A percentile compares a stretch with the other conserved stretches of the same genome.
Evolutionary conservation across 2,113 vertebrate genomes (phyloP).

Genomic region (Salvelinus alpinus): DNA sequence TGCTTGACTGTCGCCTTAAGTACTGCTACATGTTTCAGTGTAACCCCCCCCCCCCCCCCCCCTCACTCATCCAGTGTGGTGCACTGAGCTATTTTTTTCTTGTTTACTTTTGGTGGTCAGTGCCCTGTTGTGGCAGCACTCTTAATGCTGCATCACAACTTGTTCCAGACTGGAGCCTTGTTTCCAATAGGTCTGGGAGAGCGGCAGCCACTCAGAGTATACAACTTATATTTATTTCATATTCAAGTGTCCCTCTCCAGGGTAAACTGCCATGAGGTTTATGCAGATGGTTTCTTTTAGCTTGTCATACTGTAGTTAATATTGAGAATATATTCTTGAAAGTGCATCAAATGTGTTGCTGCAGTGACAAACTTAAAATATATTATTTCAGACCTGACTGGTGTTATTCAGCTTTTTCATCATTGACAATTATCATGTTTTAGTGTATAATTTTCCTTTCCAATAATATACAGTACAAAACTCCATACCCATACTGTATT

Average conservation of each 20-base stretch:
- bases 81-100: slow-evolving; percentile 14
- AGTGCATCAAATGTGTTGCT: slow-evolving; percentile 20
- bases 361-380: slow-evolving; percentile 2
- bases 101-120: slow-evolving; percentile 42
- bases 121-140: slow-evolving; percentile 30
- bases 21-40: slow-evolving; percentile 15
- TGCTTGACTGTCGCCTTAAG: slow-evolving; percentile 42
- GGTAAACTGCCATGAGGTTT: slow-evolving; percentile 43
- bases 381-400: slow-evolving; percentile 43
- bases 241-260: slow-evolving; percentile 40
- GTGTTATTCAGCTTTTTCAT: neutral
- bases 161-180: slow-evolving; percentile 17
- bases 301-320: slow-evolving; percentile 9
- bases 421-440: neutral
- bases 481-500: no score
- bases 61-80: neutral
- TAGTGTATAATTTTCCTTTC: neutral
- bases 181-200: slow-evolving; percentile 22
- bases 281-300: slow-evolving; percentile 33
- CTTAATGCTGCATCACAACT: slow-evolving; percentile 30
- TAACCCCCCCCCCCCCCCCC: neutral
- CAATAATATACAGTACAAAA: no score
- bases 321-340: slow-evolving; percentile 29
- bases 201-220: slow-evolving; percentile 1
- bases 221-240: slow-evolving; percentile 11